Conservation (phyloP, 2,113 vertebrate genomes). For the Heterocephalus glaber region DNA sequence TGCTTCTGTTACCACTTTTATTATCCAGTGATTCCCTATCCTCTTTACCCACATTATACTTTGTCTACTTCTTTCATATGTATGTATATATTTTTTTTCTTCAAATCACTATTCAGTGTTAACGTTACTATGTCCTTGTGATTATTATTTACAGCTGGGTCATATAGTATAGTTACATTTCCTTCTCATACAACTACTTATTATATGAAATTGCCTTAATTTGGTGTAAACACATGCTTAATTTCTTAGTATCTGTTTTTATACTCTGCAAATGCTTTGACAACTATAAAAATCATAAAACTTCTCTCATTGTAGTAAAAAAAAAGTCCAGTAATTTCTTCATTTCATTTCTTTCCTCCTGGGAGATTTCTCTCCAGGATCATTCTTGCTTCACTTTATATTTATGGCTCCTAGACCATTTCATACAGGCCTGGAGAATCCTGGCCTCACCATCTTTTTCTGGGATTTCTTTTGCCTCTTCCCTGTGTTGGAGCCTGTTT, state of each 20-base stretch:
- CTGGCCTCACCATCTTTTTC: background rate
- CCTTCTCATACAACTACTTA: background rate
- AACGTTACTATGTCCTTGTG: background rate
- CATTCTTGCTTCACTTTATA: background rate
- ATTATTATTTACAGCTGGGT: slow-evolving; percentile 7
- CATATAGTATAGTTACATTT: background rate
- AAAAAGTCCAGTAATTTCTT: background rate
- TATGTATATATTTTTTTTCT: background rate
- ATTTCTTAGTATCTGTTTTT: slow-evolving; percentile 25
- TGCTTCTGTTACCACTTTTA: slow-evolving; percentile 15
- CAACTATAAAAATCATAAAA: slow-evolving; percentile 24
- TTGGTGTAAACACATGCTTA: background rate
- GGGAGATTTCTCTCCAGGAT: background rate
- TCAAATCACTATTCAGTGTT: background rate
- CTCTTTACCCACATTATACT: background rate
- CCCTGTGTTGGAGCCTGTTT: background rate
- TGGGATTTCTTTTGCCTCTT: background rate
- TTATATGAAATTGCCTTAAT: background rate
- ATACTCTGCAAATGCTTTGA: background rate
- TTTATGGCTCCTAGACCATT: background rate
- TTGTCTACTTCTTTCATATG: background rate
- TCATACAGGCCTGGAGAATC: slow-evolving; percentile 11
- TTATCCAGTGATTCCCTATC: background rate
- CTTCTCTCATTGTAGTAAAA: background rate
- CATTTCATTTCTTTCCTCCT: background rate